phyloP scores from a whole-genome alignment of 2,797 vertebrate species.

The Yasuhikotakia modesta region DNA sequence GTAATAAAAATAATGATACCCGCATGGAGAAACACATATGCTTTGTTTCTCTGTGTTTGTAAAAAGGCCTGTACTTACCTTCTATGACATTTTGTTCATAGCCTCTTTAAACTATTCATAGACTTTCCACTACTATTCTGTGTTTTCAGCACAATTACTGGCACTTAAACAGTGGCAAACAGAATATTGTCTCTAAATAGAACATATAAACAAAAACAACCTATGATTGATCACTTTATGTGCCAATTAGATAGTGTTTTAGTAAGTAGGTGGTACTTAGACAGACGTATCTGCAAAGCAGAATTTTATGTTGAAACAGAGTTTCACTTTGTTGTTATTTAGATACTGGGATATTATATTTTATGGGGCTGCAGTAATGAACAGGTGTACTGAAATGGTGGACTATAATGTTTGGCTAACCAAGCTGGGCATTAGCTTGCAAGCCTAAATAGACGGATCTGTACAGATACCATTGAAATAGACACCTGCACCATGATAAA shows the following conservation, averaged over 20 bases:
- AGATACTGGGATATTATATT: conserved; percentile 23
- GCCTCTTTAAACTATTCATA: too few species aligned
- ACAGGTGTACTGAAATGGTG: conserved; percentile 61
- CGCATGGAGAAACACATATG: too few species aligned
- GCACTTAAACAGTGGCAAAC: background rate
- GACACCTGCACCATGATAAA: conserved; percentile 63
- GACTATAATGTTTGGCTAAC: conserved; percentile 64
- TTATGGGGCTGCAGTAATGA: conserved; percentile 32
- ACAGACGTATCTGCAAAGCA: background rate
- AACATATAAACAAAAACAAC: background rate
- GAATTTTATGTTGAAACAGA: background rate
- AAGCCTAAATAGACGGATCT: conserved; percentile 54
- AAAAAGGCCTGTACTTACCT: too few species aligned
- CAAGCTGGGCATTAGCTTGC: conserved; percentile 45
- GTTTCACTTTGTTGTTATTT: background rate
- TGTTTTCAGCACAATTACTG: too few species aligned
- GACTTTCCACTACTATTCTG: too few species aligned
- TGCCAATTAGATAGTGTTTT: background rate
- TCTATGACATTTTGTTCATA: too few species aligned
- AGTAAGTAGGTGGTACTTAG: background rate
- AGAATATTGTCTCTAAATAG: too few species aligned
- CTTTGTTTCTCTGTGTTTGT: too few species aligned
- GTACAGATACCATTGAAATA: conserved; percentile 55
- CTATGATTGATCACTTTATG: background rate
- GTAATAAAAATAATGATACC: too few species aligned